These are phyloP conservation scores for Drosophila atripex DNA, from an alignment of 2,888 invertebrate species.

Conservation along the genomic window DNA sequence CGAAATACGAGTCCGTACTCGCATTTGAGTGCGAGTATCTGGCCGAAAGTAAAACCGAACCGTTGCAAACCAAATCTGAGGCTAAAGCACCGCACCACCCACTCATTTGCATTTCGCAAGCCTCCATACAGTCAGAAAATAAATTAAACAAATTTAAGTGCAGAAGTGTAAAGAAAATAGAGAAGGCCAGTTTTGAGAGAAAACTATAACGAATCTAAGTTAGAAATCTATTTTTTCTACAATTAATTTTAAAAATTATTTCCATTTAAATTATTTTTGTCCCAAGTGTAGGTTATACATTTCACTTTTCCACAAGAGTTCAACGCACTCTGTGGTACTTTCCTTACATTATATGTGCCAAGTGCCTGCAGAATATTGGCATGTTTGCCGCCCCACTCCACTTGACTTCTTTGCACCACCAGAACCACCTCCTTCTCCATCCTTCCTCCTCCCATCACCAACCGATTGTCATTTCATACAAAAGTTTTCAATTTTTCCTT, in stretches of 20 bases:
- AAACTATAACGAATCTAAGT: no score
- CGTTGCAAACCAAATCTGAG: slow-evolving; percentile 35
- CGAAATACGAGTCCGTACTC: slow-evolving; percentile 45
- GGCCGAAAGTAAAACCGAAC: slow-evolving; percentile 31
- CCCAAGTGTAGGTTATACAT: slow-evolving; percentile 17
- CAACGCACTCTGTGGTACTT: slow-evolving; percentile 28
- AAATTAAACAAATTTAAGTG: neutral
- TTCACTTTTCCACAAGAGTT: slow-evolving; percentile 34
- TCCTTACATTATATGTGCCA: slow-evolving; percentile 53
- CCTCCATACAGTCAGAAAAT: slow-evolving; percentile 20
- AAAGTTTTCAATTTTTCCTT: slow-evolving; percentile 56
- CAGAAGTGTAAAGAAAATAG: neutral
- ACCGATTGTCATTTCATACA: slow-evolving; percentile 25
- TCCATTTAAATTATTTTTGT: neutral
- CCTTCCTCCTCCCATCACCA: neutral
- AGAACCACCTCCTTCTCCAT: neutral
- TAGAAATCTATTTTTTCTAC: no score
- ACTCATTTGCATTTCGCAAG: slow-evolving; percentile 68
- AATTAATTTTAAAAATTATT: neutral
- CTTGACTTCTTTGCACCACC: slow-evolving; percentile 22
- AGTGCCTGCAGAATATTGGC: slow-evolving; percentile 64
- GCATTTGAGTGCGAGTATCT: slow-evolving; percentile 37
- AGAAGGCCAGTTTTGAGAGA: neutral
- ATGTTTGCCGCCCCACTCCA: slow-evolving; percentile 44
- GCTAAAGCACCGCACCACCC: slow-evolving; percentile 35